A percentile compares a stretch with the other conserved stretches of the same genome.
Conservation (phyloP, 2,113 vertebrate genomes). For the Ovibos moschatus region DNA sequence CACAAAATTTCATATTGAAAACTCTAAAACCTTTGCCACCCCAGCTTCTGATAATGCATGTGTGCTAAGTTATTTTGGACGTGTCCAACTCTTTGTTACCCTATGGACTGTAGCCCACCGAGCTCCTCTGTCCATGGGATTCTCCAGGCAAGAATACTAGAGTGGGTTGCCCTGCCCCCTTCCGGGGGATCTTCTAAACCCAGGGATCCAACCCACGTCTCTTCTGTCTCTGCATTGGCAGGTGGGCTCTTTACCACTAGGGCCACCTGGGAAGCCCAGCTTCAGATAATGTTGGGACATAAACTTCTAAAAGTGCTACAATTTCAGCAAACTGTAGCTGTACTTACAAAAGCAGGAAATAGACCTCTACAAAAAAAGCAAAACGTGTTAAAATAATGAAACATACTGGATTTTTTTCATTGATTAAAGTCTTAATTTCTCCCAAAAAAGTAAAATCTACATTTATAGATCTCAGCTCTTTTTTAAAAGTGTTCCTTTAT, state of each 20-base stretch:
- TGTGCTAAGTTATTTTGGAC: not conserved
- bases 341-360: not conserved
- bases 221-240: not conserved
- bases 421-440: not conserved
- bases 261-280: not conserved
- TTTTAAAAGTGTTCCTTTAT: not conserved
- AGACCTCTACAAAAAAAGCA: not conserved
- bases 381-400: not conserved
- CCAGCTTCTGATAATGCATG: not conserved
- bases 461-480: not conserved
- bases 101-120: not conserved
- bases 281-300: not conserved
- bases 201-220: not conserved
- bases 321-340: not conserved
- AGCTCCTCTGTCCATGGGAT: not conserved
- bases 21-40: not conserved
- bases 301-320: not conserved
- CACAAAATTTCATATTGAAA: not conserved
- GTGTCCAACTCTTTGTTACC: not conserved
- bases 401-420: not conserved
- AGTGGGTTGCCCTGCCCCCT: not conserved
- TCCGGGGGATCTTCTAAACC: not conserved
- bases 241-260: not conserved
- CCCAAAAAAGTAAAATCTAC: not conserved
- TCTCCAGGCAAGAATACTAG: not conserved